Percentiles rank a stretch among this genome's conserved stretches.
Evolutionary conservation across 2,797 vertebrate genomes (phyloP).

Genomic region (Glyptemys insculpta): DNA sequence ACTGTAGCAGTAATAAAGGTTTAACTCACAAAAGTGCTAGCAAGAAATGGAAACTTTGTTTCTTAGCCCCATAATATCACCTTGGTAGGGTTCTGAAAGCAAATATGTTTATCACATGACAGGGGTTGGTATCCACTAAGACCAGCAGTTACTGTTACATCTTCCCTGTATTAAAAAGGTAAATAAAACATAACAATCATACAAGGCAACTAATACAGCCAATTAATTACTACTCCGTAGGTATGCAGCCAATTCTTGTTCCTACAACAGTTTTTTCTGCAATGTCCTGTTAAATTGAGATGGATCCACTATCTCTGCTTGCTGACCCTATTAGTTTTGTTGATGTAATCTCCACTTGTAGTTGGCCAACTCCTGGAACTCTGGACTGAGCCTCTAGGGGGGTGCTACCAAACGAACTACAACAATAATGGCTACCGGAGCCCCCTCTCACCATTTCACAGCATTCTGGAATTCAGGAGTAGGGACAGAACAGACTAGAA

Average conservation of each 20-base stretch:
- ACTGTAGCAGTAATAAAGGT: too few relatives aligned
- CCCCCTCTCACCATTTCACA: not conserved
- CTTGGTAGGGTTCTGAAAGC: not conserved
- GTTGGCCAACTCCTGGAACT: not conserved
- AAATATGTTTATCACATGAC: not conserved
- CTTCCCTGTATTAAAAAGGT: not conserved
- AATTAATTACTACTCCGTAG: not conserved
- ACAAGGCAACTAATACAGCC: not conserved
- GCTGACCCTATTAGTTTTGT: not conserved
- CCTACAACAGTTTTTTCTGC: not conserved
- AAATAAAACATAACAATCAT: rapidly evolving
- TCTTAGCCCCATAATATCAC: not conserved
- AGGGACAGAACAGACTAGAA: not conserved
- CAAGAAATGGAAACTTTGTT: not conserved
- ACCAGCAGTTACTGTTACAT: not conserved
- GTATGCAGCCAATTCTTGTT: not conserved
- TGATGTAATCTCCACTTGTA: not conserved
- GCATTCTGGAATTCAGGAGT: not conserved
- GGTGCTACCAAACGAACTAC: not conserved
- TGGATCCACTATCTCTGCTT: not conserved
- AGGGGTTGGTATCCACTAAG: not conserved
- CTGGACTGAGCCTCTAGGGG: not conserved
- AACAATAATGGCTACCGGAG: not conserved
- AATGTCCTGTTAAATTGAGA: not conserved
- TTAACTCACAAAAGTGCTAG: too few relatives aligned